Base-by-base conservation (phyloP, 1,140 invertebrate species). In the Eciton burchellii region DNA sequence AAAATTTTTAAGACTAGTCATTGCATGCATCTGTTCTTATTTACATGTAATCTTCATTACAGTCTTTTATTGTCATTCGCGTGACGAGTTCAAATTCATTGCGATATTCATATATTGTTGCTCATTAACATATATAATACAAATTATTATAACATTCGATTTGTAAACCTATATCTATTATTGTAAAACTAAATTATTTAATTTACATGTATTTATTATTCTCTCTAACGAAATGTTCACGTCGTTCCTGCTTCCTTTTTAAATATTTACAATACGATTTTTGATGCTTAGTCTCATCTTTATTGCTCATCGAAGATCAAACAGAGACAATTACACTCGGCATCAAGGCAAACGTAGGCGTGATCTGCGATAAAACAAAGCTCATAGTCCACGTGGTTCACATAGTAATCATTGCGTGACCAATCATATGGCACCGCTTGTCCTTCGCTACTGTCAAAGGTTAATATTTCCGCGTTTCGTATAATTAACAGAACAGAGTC, bases 341-440 rank as follows among this genome's bases (percentile, higher is more conserved):
- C n/a, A n/a, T n/a, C n/a, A n/a, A n/a, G n/a, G n/a, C n/a, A n/a
- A n/a, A n/a, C n/a, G n/a, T n/a, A n/a, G n/a, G n/a, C n/a, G n/a
- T n/a, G n/a, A n/a, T n/a, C n/a, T 41, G 6, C 2, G 0, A 12
- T 41, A 14, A 41, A 59, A 66, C n/a, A 41, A 65, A 85, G 84
- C 59, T 26, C n/a, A n/a, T 6, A n/a, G 35, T 86, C 52, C 74
- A 81, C 82, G 82, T 87, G 43, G 19, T 81, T 76, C 19, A 65
- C 26, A 9, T 11, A 19, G n/a, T 62, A 45, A 74, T 68, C 16
- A 29, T 9, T 21, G 9, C 3, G 49, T 60, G 41, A 56, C 91
- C 88, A 92, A 92, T 92, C 82, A 76, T 8, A 70, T 79, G 65
- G 73, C 74, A 88, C 88, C 88, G 87, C 63, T 63, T 91, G 87